Base-by-base conservation (phyloP, 2,797 vertebrate genomes). In the Petrocephalus sullivani region DNA sequence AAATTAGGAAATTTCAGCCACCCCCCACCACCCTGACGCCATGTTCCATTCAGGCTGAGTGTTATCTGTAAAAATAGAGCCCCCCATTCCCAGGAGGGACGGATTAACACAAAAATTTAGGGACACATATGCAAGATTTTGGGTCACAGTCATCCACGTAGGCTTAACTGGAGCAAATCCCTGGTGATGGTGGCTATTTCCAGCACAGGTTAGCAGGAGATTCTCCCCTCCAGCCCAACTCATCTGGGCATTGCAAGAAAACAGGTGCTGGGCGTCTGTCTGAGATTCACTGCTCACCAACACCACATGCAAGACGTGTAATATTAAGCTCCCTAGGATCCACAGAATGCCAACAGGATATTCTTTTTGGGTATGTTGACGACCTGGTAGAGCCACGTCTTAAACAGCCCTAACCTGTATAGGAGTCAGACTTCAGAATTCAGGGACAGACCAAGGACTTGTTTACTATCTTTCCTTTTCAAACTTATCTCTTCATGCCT, bases 51-150 rank as follows among this genome's bases (percentile, higher is more conserved):
- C 71, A 61, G 57, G 56, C 16, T 83, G 37, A 49, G 41, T 83
- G 78, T 53, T 37, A 49, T 60, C 4, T 83, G 87, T 61, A 82
- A 87, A 87, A 87, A 87, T 58, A 87, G 75, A 19, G 0, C 28
- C 9, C 21, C 21, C 12, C 33, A 12, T 82, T 71, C 54, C 33
- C 28, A 41, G 7, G 87, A 78, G 51, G 56, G 54, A 82, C n/a
- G 53, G 51, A 41, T 56, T 46, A 81, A 58, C n/a, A 57, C 53
- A 88, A 87, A 87, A 9, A 87, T 28, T 33, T 51, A 23, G 53
- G 53, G 71, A 82, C 33, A 82, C 12, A 5, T 33, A 56, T 57
- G 21, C 57, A 12, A 37, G 28, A 49, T 84, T 88, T 61, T 84
- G 75, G 87, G 78, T 58, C 87, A 82, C 41, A 23, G 33, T 61